Percentiles rank a stretch among this genome's conserved stretches.
Conservation (phyloP, 1,140 invertebrate genomes). For the Cyclargus thomasi region DNA sequence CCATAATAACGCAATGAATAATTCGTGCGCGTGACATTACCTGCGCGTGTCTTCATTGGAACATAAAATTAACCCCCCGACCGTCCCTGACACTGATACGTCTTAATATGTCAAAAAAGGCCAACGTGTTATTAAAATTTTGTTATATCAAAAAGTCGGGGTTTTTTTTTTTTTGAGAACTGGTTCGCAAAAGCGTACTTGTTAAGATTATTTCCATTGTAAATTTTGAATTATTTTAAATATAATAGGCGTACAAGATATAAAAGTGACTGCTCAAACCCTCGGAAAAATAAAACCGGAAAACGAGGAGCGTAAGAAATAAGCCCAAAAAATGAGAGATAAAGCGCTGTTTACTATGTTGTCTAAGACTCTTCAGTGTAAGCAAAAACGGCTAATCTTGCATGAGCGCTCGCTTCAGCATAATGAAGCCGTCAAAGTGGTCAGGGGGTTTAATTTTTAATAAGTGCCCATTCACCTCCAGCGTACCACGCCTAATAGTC, state of each 20-base stretch:
- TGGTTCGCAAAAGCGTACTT: no score
- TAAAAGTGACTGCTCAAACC: no score
- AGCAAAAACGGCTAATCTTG: conserved; percentile 5
- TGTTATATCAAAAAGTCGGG: not conserved
- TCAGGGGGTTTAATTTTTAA: conserved; percentile 32
- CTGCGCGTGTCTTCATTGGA: conserved; percentile 42
- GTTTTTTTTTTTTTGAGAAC: no score
- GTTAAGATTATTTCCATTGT: no score
- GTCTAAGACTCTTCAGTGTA: conserved; percentile 4
- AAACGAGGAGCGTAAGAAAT: not conserved
- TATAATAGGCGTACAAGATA: no score
- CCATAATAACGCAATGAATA: conserved; percentile 3
- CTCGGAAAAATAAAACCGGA: not conserved
- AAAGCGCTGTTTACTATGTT: not conserved
- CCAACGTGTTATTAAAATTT: conserved; percentile 36
- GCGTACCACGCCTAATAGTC: conserved; percentile 48
- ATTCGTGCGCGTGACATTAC: conserved; percentile 7
- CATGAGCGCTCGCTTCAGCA: not conserved
- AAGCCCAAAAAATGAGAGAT: not conserved
- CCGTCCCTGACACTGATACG: conserved; percentile 41
- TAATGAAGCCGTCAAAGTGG: conserved; percentile 9
- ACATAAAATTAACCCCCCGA: conserved; percentile 35
- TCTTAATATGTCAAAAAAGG: conserved; percentile 65
- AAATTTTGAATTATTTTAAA: no score
- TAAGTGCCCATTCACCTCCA: conserved; percentile 36